A percentile compares a stretch with the other conserved stretches of the same genome.
phyloP scores from a whole-genome alignment of 2,888 invertebrate genomes.

The Drosophila anomalipes region DNA sequence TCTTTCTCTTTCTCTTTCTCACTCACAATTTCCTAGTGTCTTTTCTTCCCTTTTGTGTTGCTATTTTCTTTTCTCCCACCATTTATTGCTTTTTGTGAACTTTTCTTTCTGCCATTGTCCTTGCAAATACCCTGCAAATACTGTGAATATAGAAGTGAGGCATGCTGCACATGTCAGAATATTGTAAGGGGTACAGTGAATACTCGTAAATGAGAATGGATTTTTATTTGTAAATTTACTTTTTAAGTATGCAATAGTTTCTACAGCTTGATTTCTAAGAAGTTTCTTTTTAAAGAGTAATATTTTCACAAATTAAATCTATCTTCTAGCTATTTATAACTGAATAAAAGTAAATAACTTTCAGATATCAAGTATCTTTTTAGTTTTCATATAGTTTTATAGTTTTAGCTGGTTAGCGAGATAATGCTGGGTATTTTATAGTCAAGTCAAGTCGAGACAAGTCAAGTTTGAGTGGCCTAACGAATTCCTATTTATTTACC shows the following conservation, averaged over 20 bases:
- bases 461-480: not conserved
- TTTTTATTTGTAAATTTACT: not conserved
- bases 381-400: not conserved
- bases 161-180: not conserved
- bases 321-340: not conserved
- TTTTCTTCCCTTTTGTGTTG: slow-evolving; percentile 10
- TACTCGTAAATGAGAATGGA: not conserved
- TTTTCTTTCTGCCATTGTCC: slow-evolving; percentile 48
- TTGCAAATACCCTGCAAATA: slow-evolving; percentile 37
- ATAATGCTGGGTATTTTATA: slow-evolving; percentile 7
- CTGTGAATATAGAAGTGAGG: not conserved
- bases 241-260: not conserved
- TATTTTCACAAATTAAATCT: not conserved
- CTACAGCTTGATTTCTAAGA: not conserved
- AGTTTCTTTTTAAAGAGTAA: no score
- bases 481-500: slow-evolving; percentile 10
- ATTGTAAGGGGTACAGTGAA: not conserved
- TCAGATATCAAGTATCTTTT: not conserved
- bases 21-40: not conserved
- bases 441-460: not conserved
- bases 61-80: slow-evolving; percentile 23
- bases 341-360: not conserved
- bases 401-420: not conserved
- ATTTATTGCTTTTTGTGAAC: slow-evolving; percentile 32
- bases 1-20: not conserved